Conservation (phyloP, 2,888 invertebrate species). For the Sminthurides aquaticus region DNA sequence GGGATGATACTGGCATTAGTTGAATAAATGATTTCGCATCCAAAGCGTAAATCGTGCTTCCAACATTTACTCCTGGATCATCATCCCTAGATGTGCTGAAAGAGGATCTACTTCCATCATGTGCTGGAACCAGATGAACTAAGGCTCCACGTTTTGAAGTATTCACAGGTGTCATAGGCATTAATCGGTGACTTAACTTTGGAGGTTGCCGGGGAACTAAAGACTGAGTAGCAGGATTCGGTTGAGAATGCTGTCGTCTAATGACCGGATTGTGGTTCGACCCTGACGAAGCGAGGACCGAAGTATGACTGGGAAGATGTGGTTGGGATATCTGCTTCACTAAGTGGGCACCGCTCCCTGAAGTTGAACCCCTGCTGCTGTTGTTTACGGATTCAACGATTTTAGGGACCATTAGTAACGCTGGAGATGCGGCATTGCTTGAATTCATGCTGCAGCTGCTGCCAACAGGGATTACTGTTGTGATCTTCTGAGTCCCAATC, state of each 20-base stretch:
- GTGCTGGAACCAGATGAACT: constrained; percentile 18
- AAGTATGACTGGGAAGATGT: constrained; percentile 33
- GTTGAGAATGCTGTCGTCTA: constrained; percentile 40
- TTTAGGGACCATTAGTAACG: constrained; percentile 16
- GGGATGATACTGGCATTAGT: constrained; percentile 31
- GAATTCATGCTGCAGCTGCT: neutral
- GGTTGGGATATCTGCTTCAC: constrained; percentile 42
- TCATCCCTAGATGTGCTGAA: constrained; percentile 11
- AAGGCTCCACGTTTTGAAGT: constrained; percentile 18
- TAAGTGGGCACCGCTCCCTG: constrained; percentile 29
- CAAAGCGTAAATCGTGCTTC: constrained; percentile 18
- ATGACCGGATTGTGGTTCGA: constrained; percentile 30
- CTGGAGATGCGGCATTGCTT: neutral
- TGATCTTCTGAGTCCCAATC: neutral
- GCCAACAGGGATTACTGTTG: neutral
- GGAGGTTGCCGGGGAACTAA: neutral
- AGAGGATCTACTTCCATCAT: neutral
- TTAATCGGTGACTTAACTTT: constrained; percentile 6
- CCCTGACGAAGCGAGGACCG: neutral
- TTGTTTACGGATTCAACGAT: neutral
- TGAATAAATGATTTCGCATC: constrained; percentile 31
- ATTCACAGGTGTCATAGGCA: constrained; percentile 14
- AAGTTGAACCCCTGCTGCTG: neutral
- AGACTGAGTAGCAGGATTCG: constrained; percentile 17
- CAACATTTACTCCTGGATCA: constrained; percentile 7